Conservation (phyloP, 2,888 invertebrate species). For the Geophilus truncorum region DNA sequence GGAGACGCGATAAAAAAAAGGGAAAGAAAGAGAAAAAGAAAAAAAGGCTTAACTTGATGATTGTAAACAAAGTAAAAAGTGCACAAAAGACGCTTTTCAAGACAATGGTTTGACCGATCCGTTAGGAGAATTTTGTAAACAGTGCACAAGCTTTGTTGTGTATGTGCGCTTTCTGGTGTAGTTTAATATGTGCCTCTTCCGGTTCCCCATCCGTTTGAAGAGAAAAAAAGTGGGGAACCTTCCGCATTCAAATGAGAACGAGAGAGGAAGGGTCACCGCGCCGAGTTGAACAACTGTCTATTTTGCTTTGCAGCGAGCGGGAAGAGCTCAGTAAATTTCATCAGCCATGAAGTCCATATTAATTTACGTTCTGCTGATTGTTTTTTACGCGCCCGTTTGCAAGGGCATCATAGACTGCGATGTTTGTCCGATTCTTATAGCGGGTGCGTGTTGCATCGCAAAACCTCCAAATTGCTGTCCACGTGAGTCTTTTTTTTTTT, state of each 20-base stretch:
- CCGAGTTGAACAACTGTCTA: background rate
- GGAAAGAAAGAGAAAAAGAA: too few relatives aligned
- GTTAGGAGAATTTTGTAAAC: background rate
- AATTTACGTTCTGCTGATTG: background rate
- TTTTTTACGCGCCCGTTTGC: background rate
- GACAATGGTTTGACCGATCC: background rate
- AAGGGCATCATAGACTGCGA: too few relatives aligned
- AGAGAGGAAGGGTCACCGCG: background rate
- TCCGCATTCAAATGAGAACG: background rate
- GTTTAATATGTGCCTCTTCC: background rate
- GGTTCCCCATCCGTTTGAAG: background rate
- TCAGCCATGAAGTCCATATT: background rate
- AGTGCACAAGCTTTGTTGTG: too few relatives aligned
- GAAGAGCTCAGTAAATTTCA: background rate
- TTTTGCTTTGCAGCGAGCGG: background rate
- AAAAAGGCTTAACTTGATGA: background rate
- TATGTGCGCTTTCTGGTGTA: background rate
- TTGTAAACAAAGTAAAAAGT: slow-evolving; percentile 12
- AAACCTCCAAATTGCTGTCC: background rate
- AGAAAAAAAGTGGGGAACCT: background rate
- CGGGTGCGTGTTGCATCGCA: background rate
- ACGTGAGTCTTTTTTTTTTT: background rate
- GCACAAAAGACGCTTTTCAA: background rate
- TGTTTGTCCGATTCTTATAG: background rate
- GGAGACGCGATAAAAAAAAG: too few relatives aligned